Evolutionary conservation across 2,888 invertebrate species (phyloP), one percentile per base, ranked within the genome.

Genomic region (Drymonia ruficornis): DNA sequence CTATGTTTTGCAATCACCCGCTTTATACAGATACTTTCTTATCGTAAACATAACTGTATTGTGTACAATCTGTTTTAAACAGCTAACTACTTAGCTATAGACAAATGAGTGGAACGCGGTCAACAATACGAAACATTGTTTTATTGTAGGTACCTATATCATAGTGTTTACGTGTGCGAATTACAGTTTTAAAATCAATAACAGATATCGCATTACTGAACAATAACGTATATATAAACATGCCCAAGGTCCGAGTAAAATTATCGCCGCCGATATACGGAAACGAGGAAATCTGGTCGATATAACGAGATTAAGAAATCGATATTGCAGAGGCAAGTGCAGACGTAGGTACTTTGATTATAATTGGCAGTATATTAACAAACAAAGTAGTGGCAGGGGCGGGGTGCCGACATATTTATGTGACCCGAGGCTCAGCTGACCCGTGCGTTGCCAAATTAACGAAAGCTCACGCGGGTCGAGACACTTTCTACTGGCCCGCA

Each of bases 351-450:
- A 83, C 82, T 89, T 88, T 91, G 89, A 86, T 83, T 84, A 81
- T 84, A 84, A 87, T 87, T 86, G 87, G 86, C 86, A 83, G 83
- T 86, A 91, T 90, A 86, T 91, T 89, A 87, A 89, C 86, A 84
- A 85, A 86, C 81, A 87, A 85, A 91, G 87, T 90, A 82, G 84
- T 78, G 82, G 81, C 85, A 80, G 85, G 85, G 89, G 90, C 89
- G 83, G 80, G 70, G 77, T 77, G 86, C 72, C 75, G 89, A 84
- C 89, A 89, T 90, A 84, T 91, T 91, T 91, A 91, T 87, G 90
- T 81, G 84, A 80, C 86, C 84, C 73, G 78, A 72, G 76, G 65
- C 72, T 76, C 79, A 76, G 78, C 75, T 89, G 91, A 91, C 91
- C 91, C 74, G 70, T 74, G 78, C 76, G 82, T 85, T 84, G 83